These are phyloP conservation scores for Girardinus metallicus DNA, from an alignment of 2,797 vertebrate species.

Conservation along the genomic window DNA sequence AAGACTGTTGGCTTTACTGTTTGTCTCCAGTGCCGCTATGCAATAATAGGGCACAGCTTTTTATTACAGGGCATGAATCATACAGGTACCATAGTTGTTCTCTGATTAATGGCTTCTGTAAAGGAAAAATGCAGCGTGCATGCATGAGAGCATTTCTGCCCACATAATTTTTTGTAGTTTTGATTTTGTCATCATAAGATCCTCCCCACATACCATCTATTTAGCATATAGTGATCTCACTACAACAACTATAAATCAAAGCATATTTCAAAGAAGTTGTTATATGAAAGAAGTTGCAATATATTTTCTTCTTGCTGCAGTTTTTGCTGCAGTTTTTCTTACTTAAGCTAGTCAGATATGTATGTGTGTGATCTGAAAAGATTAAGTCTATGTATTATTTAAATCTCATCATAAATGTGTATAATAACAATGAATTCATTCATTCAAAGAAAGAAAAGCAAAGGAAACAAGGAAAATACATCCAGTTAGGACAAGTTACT, in stretches of 20 bases:
- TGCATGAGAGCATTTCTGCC: not conserved
- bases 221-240: not conserved
- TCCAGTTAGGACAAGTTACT: not conserved
- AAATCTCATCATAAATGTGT: not conserved
- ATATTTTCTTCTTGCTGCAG: not conserved
- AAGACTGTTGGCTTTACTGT: conserved; percentile 29
- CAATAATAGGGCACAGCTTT: conserved; percentile 46
- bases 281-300: too few species aligned
- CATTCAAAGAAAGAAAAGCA: not conserved
- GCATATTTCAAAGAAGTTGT: not conserved
- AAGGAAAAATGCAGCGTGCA: conserved; percentile 17
- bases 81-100: conserved; percentile 35
- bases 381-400: not conserved
- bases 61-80: conserved; percentile 45
- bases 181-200: not conserved
- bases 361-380: not conserved
- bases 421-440: too few species aligned
- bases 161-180: not conserved
- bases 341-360: not conserved
- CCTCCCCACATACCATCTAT: not conserved
- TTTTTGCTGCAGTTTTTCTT: not conserved
- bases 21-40: conserved; percentile 49
- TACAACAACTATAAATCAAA: not conserved
- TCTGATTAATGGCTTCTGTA: conserved; percentile 63
- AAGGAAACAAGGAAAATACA: not conserved